Conservation (phyloP, 2,888 invertebrate species). For the Agrochola lota region DNA sequence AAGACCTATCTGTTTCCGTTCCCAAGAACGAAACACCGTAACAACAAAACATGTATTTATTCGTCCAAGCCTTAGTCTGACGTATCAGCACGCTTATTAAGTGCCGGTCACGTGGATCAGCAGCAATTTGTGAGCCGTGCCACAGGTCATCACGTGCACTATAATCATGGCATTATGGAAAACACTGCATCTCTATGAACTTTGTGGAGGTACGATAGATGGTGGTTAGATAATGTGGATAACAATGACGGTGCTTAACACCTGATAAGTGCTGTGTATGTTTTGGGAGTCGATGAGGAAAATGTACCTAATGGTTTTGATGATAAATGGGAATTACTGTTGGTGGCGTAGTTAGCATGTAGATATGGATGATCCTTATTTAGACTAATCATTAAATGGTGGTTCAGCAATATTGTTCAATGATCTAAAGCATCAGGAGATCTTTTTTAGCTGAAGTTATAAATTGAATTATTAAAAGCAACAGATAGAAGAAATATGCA, state of each 20-base stretch:
- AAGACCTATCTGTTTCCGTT: not conserved
- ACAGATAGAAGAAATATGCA: no score
- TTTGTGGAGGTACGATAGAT: not conserved
- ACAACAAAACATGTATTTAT: slow-evolving; percentile 36
- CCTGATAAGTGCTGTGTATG: not conserved
- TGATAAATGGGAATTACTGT: not conserved
- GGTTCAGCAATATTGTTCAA: no score
- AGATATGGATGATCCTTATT: no score
- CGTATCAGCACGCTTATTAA: slow-evolving; percentile 48
- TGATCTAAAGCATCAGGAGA: no score
- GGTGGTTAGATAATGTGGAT: slow-evolving; percentile 16
- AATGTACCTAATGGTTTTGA: not conserved
- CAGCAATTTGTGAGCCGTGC: slow-evolving; percentile 49
- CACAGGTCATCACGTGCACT: slow-evolving; percentile 41
- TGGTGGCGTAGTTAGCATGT: no score
- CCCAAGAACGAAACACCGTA: slow-evolving; percentile 13
- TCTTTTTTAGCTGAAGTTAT: no score
- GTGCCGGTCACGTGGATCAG: slow-evolving; percentile 51
- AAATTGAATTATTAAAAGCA: no score
- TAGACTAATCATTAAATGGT: no score
- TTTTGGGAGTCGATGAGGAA: not conserved
- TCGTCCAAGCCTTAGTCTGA: slow-evolving; percentile 44
- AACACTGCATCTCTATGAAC: slow-evolving; percentile 13
- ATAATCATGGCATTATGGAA: slow-evolving; percentile 43
- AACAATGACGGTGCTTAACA: not conserved